Evolutionary conservation across 2,888 invertebrate genomes (phyloP), one percentile per base, ranked within the genome.

Genomic region (Cyclophora punctaria): DNA sequence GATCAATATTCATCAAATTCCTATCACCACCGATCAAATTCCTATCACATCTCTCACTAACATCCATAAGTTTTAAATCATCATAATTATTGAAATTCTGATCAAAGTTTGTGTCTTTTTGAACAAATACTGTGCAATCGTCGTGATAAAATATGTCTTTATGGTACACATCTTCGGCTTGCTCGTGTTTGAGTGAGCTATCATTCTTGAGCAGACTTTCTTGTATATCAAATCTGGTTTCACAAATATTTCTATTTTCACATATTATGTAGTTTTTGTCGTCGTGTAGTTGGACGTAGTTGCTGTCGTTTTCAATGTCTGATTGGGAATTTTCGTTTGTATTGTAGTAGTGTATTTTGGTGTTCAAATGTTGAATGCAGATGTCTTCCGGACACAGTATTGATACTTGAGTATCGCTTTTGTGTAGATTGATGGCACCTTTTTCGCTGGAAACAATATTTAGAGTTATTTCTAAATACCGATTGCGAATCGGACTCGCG

Each of bases 391-490:
- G 52, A 46, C 85, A 85, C 3, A 84, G 45, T 1, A 74, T 69
- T 2, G 72, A 56, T 1, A 69, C 56, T 50, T 83, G 75, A 3
- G 69, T 58, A 35, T 80, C 71, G 41, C 67, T 80, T 52, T 62
- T 66, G 56, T 83, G 80, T 3, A 85, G 57, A 42, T 82, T 80
- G 4, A 82, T 56, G n/a, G 78, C 75, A 0, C 78, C 79, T 54
- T 75, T 80, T 63, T 86, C 84, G 53, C 87, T 87, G 73, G n/a
- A 78, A 78, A 45, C 3, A 20, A 20, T 20, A 20, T 20, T 20
- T 20, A 20, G 20, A 20, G 20, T 20, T 20, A 20, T 1, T 20
- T 20, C 20, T 20, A 20, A 20, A 20, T 1, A 20, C 20, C 20
- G 20, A 20, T 1, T 20, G 20, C 20, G 20, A 20, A 20, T 20